These are phyloP conservation scores for Heterodera carotae DNA, from an alignment of 1,140 invertebrate genomes.

Conservation along the genomic window DNA sequence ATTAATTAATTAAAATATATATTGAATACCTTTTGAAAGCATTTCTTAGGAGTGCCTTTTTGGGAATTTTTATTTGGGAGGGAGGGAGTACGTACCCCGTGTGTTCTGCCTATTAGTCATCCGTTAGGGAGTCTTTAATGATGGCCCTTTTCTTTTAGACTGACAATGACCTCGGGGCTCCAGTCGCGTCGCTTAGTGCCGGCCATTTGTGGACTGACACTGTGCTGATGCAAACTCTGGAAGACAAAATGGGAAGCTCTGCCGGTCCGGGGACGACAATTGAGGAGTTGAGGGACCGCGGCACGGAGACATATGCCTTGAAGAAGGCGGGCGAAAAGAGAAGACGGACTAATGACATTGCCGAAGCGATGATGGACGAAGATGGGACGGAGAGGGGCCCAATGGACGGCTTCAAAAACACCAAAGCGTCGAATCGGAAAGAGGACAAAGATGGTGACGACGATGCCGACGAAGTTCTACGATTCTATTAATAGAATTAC, in stretches of 20 bases:
- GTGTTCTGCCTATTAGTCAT: neutral
- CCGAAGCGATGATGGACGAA: constrained; percentile 16
- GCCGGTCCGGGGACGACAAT: constrained; percentile 25
- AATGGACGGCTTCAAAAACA: constrained; percentile 7
- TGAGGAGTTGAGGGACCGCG: constrained; percentile 28
- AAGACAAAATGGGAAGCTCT: constrained; percentile 28
- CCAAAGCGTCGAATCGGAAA: neutral
- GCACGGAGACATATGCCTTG: constrained; percentile 37
- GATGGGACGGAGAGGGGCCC: neutral
- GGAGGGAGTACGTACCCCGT: too few relatives aligned
- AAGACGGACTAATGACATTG: constrained; percentile 4
- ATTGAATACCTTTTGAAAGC: too few relatives aligned
- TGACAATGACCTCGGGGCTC: neutral
- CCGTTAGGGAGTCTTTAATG: constrained; percentile 18
- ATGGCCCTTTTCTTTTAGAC: neutral
- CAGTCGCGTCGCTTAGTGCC: constrained; percentile 1
- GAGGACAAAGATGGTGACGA: neutral
- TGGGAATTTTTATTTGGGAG: too few relatives aligned
- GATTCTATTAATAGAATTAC: neutral
- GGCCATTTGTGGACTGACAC: constrained; percentile 51
- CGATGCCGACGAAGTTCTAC: neutral
- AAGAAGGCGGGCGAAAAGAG: constrained; percentile 14
- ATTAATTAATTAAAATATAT: too few relatives aligned
- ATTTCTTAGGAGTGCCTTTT: too few relatives aligned
- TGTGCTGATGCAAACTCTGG: constrained; percentile 46